Evolutionary conservation across 1,140 invertebrate species (phyloP), one percentile per base, ranked within the genome.

Genomic region (Tetramorium parvispinum): DNA sequence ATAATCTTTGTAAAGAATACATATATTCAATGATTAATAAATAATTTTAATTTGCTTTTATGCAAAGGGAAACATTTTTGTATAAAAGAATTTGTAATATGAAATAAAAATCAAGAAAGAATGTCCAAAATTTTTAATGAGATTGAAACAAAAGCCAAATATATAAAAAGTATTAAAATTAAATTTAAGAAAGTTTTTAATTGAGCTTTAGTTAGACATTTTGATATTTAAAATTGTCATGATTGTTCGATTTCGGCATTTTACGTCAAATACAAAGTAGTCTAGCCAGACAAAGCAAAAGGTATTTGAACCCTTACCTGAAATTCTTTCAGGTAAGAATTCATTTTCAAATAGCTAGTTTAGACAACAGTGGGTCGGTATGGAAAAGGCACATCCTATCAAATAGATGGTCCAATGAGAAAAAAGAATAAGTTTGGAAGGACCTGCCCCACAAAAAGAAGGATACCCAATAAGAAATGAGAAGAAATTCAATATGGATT

Each of bases 291-390:
- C 4, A 49, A 46, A 68, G 13, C 8, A 27, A 3, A 40, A n/a
- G 18, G 13, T 68, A 49, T 43, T 46, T 68, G 40, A 68, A 49
- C 40, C 18, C 13, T 27, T 68, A 68, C 65, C 65, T 68, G 61
- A 65, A 18, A 24, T 24, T 49, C 40, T 49, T 46, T 68, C 40
- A 68, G 65, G 37, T 66, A 66, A 66, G 63, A 66, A 10, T 43
- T 11, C 5, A 43, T 49, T 68, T 68, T 46, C n/a, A 27, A 46
- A 16, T 53, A 53, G 13, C 13, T 49, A 49, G 37, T 21, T 66
- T 68, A 68, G 40, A 68, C 21, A 68, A 37, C 65, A 68, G 13
- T 24, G 13, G 65, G 37, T 27, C 10, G 21, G 21, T 49, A 46
- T 13, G 13, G n/a, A 66, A 21, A 11, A 68, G 65, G 65, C 7